phyloP scores from a whole-genome alignment of 2,888 invertebrate genomes.

The Conus canariensis region DNA sequence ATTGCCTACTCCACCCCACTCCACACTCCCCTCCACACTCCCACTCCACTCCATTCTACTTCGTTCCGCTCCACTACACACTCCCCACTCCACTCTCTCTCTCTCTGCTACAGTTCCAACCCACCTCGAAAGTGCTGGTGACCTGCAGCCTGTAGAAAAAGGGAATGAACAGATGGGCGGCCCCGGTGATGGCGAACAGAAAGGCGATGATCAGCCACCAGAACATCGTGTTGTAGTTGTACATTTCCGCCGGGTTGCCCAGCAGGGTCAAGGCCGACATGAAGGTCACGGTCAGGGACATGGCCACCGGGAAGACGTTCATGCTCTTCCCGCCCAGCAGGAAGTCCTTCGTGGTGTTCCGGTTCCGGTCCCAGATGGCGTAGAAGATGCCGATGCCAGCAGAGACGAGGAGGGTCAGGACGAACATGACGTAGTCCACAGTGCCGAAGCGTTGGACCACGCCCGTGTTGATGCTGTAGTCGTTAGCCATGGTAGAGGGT shows the following conservation, averaged over 20 bases:
- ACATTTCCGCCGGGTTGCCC: slow-evolving; percentile 63
- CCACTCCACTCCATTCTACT: too few relatives aligned
- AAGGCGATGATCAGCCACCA: slow-evolving; percentile 56
- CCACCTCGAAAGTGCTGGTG: slow-evolving; percentile 56
- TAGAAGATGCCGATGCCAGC: slow-evolving; percentile 69
- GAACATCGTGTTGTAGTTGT: slow-evolving; percentile 59
- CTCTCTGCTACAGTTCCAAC: background rate
- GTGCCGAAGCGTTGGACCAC: slow-evolving; percentile 45
- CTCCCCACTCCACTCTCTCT: background rate
- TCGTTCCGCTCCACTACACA: background rate
- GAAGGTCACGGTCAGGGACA: slow-evolving; percentile 73
- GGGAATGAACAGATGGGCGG: slow-evolving; percentile 51
- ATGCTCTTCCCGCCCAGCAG: slow-evolving; percentile 73
- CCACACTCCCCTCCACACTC: too few relatives aligned
- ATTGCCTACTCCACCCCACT: too few relatives aligned
- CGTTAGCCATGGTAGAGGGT: background rate
- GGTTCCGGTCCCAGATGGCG: slow-evolving; percentile 81
- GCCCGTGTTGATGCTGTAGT: slow-evolving; percentile 53
- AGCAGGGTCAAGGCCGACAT: slow-evolving; percentile 62
- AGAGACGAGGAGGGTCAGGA: slow-evolving; percentile 52
- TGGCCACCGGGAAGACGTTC: slow-evolving; percentile 73
- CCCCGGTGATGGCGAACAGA: slow-evolving; percentile 60
- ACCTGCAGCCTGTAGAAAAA: slow-evolving; percentile 56
- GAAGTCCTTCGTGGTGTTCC: slow-evolving; percentile 80
- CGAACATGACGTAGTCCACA: slow-evolving; percentile 56